A percentile compares a stretch with the other conserved stretches of the same genome.
Evolutionary conservation across 2,888 invertebrate genomes (phyloP).

Genomic region (Poecilobothrus nobilitatus): DNA sequence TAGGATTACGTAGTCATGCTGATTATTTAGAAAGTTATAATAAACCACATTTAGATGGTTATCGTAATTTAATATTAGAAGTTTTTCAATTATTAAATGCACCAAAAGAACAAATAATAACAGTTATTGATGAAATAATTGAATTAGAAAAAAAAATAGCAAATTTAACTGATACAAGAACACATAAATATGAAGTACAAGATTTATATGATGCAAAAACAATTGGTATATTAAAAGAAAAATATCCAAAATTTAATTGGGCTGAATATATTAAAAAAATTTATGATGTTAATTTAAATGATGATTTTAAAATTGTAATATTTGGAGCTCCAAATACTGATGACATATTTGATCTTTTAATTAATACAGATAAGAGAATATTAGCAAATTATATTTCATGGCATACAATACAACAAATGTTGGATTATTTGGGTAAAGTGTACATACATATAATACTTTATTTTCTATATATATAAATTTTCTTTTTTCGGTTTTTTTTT

Average conservation of each 20-base stretch:
- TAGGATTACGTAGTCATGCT: constrained; percentile 20
- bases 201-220: constrained; percentile 21
- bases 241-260: constrained; percentile 23
- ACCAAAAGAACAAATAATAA: constrained; percentile 20
- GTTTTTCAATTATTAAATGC: constrained; percentile 20
- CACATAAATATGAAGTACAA: constrained; percentile 17
- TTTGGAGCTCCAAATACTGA: constrained; percentile 18
- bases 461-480: no score
- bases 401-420: constrained; percentile 20
- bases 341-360: constrained; percentile 19
- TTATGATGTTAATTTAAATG: constrained; percentile 16
- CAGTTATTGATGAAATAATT: constrained; percentile 24
- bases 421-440: constrained; percentile 12
- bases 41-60: constrained; percentile 20
- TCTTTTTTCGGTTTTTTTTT: no score
- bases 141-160: constrained; percentile 26
- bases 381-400: constrained; percentile 25
- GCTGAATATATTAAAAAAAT: constrained; percentile 22
- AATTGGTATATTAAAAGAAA: constrained; percentile 17
- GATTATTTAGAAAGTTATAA: constrained; percentile 20
- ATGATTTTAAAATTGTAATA: constrained; percentile 20
- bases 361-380: constrained; percentile 17
- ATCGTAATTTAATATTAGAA: constrained; percentile 11
- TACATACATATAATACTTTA: no score
- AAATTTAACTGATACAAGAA: constrained; percentile 22